Evolutionary conservation across 2,113 vertebrate genomes (phyloP).

Genomic region (Tachysurus vachellii): DNA sequence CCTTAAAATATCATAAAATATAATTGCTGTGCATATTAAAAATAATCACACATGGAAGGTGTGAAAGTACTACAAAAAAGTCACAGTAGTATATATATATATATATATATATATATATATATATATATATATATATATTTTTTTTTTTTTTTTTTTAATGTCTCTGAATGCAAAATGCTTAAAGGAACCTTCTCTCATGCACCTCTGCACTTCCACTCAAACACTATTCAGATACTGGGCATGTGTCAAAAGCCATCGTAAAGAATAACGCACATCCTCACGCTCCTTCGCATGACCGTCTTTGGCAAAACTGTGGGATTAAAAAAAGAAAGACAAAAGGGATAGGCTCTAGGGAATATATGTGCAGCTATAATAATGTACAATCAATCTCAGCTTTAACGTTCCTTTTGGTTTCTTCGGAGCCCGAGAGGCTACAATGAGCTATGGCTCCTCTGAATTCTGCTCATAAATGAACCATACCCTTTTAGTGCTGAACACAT

Average conservation of each 20-base stretch:
- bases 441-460: conserved; percentile 62
- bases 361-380: conserved; percentile 43
- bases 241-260: neutral
- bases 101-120: too few relatives aligned
- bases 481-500: conserved; percentile 62
- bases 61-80: neutral
- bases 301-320: conserved; percentile 6
- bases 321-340: conserved; percentile 25
- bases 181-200: neutral
- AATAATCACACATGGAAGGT: neutral
- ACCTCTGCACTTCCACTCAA: neutral
- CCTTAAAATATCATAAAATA: neutral
- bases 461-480: conserved; percentile 66
- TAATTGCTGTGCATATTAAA: neutral
- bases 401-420: conserved; percentile 27
- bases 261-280: neutral
- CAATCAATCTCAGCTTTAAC: conserved; percentile 46
- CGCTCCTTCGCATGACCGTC: neutral
- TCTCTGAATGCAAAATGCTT: neutral
- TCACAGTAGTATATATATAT: neutral
- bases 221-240: neutral
- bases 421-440: conserved; percentile 49
- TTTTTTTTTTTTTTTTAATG: too few relatives aligned
- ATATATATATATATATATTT: too few relatives aligned
- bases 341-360: conserved; percentile 32